Percentiles rank a stretch among this genome's conserved stretches.
These are phyloP conservation scores for Danio tinwini DNA, from an alignment of 2,797 vertebrate species.

Conservation along the genomic window DNA sequence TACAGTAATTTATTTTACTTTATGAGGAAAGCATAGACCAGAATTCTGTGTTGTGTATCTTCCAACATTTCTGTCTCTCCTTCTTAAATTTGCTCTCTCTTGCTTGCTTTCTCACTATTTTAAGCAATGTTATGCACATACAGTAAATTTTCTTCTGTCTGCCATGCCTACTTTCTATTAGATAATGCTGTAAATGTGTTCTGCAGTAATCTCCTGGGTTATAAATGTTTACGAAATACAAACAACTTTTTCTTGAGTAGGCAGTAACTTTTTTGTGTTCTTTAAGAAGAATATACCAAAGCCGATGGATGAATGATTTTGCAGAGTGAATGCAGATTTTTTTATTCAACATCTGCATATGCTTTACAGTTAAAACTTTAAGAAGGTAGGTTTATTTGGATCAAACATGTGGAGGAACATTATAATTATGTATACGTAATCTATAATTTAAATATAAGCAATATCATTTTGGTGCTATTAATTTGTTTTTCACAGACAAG, in stretches of 20 bases:
- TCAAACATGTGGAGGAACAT: neutral
- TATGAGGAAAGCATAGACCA: slow-evolving; percentile 7
- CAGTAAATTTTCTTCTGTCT: neutral
- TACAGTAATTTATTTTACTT: slow-evolving; percentile 29
- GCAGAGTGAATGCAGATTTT: slow-evolving; percentile 6
- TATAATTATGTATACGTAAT: no score
- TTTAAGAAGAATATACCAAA: slow-evolving; percentile 41
- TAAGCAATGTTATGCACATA: slow-evolving; percentile 12
- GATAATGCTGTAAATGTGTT: slow-evolving; percentile 2
- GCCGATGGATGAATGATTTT: slow-evolving; percentile 21
- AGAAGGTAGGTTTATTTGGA: neutral
- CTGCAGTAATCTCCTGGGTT: slow-evolving; percentile 9
- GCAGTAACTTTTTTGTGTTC: slow-evolving; percentile 26
- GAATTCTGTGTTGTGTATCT: slow-evolving; percentile 9
- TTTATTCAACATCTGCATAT: neutral
- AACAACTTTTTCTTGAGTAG: slow-evolving; percentile 4
- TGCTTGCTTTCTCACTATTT: slow-evolving; percentile 9
- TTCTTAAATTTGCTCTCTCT: neutral
- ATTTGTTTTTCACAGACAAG: neutral
- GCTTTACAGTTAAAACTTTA: neutral
- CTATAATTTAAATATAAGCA: neutral
- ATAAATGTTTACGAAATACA: slow-evolving; percentile 16
- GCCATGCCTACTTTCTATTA: slow-evolving; percentile 5
- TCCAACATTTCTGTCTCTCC: neutral
- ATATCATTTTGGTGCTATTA: neutral